Evolutionary conservation across 2,888 invertebrate species (phyloP), one percentile per base, ranked within the genome.

Genomic region (Amblyjoppa fuscipennis): DNA sequence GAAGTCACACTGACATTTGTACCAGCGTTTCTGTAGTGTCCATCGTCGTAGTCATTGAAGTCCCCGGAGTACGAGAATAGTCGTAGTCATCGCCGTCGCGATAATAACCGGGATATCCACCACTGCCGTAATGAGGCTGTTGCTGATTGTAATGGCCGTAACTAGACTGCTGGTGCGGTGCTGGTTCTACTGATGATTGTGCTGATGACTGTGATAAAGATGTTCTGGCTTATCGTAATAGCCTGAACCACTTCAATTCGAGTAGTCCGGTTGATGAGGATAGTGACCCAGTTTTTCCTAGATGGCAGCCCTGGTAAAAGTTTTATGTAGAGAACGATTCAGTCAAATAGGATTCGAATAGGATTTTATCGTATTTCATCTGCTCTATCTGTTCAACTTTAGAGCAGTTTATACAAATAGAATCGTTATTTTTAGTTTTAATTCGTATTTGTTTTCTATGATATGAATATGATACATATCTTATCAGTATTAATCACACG

Each of bases 181-280:
- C 91, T 85, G 92, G 90, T 88, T 83, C 74, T 92, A 87, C 25
- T 91, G 87, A 86, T 94, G 93, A 71, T 92, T 93, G 83, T 91
- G 91, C 31, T 94, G 93, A 84, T 94, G 93, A 83, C 95, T 94
- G 87, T 95, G 93, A 66, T 92, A 89, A 84, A 85, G 94, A 90
- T 85, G 93, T 59, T 90, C 87, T 6, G 91, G 91, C 41, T 88
- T 89, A 71, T 90, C 87, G 45, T 87, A 83, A 53, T 38, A 45
- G 1, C 11, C 11, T 3, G 76, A 74, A 20, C 87, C 87, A 61
- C 88, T 88, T 66, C 90, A 88, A 34, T 83, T 87, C 13, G 91
- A 90, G 84, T 89, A 88, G 70, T 87, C 87, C n/a, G 87, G 89
- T 84, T 86, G 85, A 3, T 86, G 79, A 59, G 88, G 87, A 83